Evolutionary conservation across 1,140 invertebrate genomes (phyloP), one percentile per base, ranked within the genome.

Genomic region (Argopecten irradians): DNA sequence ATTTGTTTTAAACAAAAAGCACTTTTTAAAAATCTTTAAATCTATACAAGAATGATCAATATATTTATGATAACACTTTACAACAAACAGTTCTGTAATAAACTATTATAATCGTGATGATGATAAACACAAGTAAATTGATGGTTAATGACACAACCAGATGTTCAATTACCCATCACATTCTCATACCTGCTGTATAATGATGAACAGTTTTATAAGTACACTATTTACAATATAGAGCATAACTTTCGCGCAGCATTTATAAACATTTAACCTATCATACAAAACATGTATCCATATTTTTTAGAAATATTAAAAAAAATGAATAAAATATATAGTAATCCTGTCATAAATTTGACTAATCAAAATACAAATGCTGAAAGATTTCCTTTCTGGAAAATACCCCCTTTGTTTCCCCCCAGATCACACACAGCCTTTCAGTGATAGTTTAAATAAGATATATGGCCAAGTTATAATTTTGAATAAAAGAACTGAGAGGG

Each of bases 1-100:
- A 71, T 71, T 71, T 71, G n/a, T 71, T 71, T 71, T n/a, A n/a
- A 71, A 71, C 55, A 71, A 71, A 71, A 71, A 71, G 55, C 55
- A 71, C 55, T 71, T 71, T 71, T 71, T 71, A 28, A 71, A 71
- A 71, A 71, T 71, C 55, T 71, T 71, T 71, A n/a, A 71, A 71
- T 71, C 55, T 71, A 71, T 71, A 71, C 55, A 71, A 71, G 55
- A 71, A 71, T 71, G 22, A 71, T 71, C 55, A 71, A 71, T 71
- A 22, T 71, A 71, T 71, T 28, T 28, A 28, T 71, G n/a, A 71
- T 71, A 71, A 71, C 28, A 71, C 55, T 71, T 71, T 71, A 71
- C 55, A 71, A 71, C 55, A 71, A 71, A 71, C 22, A 71, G 13
- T 71, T 71, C 55, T 71, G 55, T 71, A 71, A 71, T 71, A 71